Evolutionary conservation across 2,797 vertebrate genomes (phyloP).

Genomic region (Myotis daubentonii): DNA sequence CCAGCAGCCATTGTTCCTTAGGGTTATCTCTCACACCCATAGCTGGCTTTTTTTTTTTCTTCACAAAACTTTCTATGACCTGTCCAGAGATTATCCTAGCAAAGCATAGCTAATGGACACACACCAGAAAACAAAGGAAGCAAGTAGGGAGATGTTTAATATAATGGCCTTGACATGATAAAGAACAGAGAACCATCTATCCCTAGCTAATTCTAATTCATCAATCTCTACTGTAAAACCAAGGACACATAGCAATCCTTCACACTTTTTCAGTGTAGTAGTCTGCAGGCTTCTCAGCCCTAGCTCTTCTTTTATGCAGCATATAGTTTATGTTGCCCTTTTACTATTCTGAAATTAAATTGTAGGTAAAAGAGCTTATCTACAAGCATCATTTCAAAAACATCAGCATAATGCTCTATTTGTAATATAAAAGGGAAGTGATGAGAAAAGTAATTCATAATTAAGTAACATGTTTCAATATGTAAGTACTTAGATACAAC

Average conservation of each 20-base stretch:
- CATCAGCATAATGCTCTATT: neutral
- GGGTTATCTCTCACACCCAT: neutral
- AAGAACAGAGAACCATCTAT: neutral
- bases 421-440: neutral
- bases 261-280: neutral
- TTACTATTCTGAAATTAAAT: conserved; percentile 36
- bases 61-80: neutral
- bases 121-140: neutral
- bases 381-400: conserved; percentile 25
- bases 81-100: neutral
- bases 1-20: neutral
- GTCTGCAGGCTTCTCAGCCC: neutral
- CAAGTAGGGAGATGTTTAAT: neutral
- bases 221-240: neutral
- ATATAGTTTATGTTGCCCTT: neutral
- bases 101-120: neutral
- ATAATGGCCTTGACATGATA: neutral
- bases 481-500: neutral
- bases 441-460: neutral
- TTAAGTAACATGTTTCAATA: neutral
- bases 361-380: neutral
- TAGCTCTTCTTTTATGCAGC: neutral
- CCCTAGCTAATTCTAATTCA: neutral
- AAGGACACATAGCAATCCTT: neutral
- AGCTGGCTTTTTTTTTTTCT: neutral